Evolutionary conservation across 2,797 vertebrate species (phyloP), one percentile per base, ranked within the genome.

Genomic region (Acrossocheilus fasciatus): DNA sequence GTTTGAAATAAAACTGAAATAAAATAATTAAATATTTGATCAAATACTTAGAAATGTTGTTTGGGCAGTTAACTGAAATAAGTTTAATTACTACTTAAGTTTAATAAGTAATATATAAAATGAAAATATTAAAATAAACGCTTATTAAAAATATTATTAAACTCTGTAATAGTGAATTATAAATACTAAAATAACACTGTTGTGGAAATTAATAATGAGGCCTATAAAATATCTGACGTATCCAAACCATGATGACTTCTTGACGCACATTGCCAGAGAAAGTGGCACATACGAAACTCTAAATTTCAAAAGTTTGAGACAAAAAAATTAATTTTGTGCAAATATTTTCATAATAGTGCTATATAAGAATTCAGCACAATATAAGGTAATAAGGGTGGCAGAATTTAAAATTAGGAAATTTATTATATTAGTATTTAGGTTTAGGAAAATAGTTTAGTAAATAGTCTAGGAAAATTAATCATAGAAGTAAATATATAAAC

Each of bases 211-310:
- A 52, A 20, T 47, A 30, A 76, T 26, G 66, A 11, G 26, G 34
- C 50, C 34, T 34, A 83, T 80, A 82, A 85, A 68, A 69, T 82
- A n/a, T 50, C 23, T 52, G 9, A 47, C 17, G 23, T 4, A 43
- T 68, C 17, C 10, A 36, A 66, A 50, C 79, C 30, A 59, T 15
- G 6, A 52, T 52, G 45, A 69, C 2, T 36, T 39, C 17, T 59
- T 57, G 17, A 2, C 30, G 41, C 36, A 64, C 12, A 8, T 70
- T 82, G 76, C 1, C 14, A 15, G n/a, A 79, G 57, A 74, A 79
- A 68, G 79, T 78, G 36, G 15, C 39, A 54, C 9, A 18, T 12
- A 68, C 57, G 72, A 66, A 20, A 43, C 43, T 41, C 23, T 10
- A 57, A 3, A 20, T 54, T 45, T 12, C 11, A 6, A 73, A 70